A percentile compares a stretch with the other conserved stretches of the same genome.
These are phyloP conservation scores for Okapia johnstoni DNA, from an alignment of 2,113 vertebrate genomes.

Conservation along the genomic window DNA sequence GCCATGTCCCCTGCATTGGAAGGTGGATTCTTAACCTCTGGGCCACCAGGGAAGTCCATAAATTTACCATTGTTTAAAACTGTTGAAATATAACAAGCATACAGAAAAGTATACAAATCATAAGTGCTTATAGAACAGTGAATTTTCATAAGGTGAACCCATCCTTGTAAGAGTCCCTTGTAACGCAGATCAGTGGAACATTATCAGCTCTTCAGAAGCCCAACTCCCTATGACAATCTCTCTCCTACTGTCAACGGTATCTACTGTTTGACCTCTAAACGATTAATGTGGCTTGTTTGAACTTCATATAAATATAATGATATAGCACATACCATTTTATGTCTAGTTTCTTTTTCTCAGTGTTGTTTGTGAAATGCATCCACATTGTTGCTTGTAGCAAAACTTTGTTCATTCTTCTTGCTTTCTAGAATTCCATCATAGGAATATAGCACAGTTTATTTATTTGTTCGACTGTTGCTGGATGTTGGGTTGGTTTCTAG, in stretches of 20 bases:
- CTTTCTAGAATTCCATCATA: background rate
- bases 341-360: background rate
- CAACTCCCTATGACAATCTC: background rate
- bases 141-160: background rate
- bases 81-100: background rate
- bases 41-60: background rate
- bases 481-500: background rate
- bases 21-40: background rate
- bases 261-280: background rate
- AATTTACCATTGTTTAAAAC: background rate
- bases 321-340: background rate
- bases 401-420: background rate
- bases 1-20: background rate
- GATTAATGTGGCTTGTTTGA: background rate
- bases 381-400: background rate
- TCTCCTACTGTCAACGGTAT: background rate
- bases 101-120: background rate
- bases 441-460: background rate
- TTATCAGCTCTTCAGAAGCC: background rate
- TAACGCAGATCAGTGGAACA: background rate
- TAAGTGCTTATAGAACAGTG: background rate
- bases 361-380: background rate
- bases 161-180: background rate
- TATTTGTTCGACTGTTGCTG: background rate
- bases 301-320: background rate